These are phyloP conservation scores for Rapana venosa DNA, from an alignment of 2,888 invertebrate species.

Conservation along the genomic window DNA sequence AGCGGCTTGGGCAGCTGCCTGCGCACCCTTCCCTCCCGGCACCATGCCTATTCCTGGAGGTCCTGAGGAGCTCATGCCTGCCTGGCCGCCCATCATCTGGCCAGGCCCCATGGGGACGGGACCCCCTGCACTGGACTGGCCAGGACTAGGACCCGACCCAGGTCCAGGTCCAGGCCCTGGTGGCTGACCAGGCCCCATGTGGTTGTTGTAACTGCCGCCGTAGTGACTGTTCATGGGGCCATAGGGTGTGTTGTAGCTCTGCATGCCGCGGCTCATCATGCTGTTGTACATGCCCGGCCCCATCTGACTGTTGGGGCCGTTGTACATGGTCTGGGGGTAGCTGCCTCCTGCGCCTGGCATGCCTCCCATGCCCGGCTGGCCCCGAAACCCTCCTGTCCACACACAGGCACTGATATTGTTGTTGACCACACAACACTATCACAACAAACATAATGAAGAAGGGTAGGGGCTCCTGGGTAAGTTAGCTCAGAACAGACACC, in stretches of 20 bases:
- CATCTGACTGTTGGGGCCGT: constrained; percentile 56
- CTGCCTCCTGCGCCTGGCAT: constrained; percentile 61
- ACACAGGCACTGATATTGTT: not conserved
- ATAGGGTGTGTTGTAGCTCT: constrained; percentile 46
- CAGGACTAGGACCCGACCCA: constrained; percentile 50
- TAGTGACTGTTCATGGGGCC: constrained; percentile 66
- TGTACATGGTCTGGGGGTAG: constrained; percentile 64
- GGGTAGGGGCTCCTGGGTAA: too few relatives aligned
- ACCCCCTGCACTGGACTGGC: constrained; percentile 36
- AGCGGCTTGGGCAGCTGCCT: constrained; percentile 76
- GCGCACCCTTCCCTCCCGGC: constrained; percentile 68
- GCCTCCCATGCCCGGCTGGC: constrained; percentile 60
- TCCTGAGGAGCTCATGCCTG: constrained; percentile 29
- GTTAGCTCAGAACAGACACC: too few relatives aligned
- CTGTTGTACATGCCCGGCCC: constrained; percentile 59
- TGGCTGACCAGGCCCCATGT: constrained; percentile 54
- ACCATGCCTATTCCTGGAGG: constrained; percentile 28
- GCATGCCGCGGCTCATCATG: constrained; percentile 47
- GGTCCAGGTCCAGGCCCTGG: constrained; percentile 53
- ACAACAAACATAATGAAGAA: too few relatives aligned
- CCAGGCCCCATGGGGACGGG: constrained; percentile 41
- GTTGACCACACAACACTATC: too few relatives aligned
- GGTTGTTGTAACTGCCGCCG: constrained; percentile 56
- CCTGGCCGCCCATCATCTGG: constrained; percentile 27
- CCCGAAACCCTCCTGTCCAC: constrained; percentile 61